phyloP scores from a whole-genome alignment of 2,888 invertebrate species.

The Ophion costatus region DNA sequence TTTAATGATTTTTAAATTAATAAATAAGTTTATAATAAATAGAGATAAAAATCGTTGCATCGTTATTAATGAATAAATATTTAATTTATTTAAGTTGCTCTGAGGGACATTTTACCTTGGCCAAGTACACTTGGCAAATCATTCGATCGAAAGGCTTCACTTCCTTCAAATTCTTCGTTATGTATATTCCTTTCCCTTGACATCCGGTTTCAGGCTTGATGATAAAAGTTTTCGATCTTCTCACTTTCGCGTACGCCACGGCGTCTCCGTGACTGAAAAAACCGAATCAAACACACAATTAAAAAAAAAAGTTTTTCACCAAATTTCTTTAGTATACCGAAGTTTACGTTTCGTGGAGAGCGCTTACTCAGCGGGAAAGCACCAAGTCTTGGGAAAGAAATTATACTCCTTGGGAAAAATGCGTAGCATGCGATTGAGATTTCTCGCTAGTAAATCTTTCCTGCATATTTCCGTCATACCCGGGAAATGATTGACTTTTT shows the following conservation, averaged over 20 bases:
- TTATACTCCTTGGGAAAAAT: constrained; percentile 95
- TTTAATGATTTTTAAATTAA: too few relatives aligned
- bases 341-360: constrained; percentile 12
- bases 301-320: neutral
- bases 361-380: constrained; percentile 94
- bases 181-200: constrained; percentile 94
- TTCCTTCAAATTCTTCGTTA: constrained; percentile 92
- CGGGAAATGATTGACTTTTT: constrained; percentile 97
- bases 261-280: constrained; percentile 88
- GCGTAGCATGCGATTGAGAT: constrained; percentile 95
- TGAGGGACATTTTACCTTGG: constrained; percentile 84
- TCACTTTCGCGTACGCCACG: constrained; percentile 88
- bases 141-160: constrained; percentile 92
- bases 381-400: constrained; percentile 97
- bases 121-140: constrained; percentile 93
- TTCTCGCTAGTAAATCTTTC: constrained; percentile 94
- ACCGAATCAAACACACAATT: neutral
- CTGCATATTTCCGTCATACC: constrained; percentile 95
- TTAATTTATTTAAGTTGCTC: neutral
- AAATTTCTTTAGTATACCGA: neutral
- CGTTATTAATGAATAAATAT: neutral
- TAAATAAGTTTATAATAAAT: too few relatives aligned
- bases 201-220: constrained; percentile 96
- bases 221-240: constrained; percentile 92
- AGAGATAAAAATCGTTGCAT: too few relatives aligned